Base-by-base conservation (phyloP, 2,888 invertebrate species). In the Limnephilus auricula region DNA sequence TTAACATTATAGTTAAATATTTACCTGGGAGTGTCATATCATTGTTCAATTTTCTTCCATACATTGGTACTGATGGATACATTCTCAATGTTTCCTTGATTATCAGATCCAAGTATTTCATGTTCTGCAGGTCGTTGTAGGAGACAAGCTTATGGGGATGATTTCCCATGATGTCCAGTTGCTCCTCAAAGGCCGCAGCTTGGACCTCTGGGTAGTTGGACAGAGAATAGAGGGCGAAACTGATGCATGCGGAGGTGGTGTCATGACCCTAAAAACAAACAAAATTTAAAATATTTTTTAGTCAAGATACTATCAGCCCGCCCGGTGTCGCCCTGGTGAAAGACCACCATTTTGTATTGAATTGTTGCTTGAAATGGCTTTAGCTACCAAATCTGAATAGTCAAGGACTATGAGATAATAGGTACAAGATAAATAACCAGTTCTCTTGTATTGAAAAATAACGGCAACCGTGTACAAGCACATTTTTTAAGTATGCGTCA, bases 231-330 rank as follows among this genome's bases (percentile, higher is more conserved):
- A 96, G 92, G 9, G 94, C 93, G 94, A 95, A 96, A 93, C 94
- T 94, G 30, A 96, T 94, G 13, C 95, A 95, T 15, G 95, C 94
- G 2, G 95, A 94, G 34, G 95, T 96, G 0, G 96, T 96, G 92
- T 96, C 95, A 92, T 96, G 95, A 0, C 95, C 96, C 96, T 96
- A 89, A 91, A 94, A 88, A 65, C 2, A 80, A 15, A 80, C 18
- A 32, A 15, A 15, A 9, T 3, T n/a, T 1, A 12, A 25, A 79
- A 79, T 30, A 25, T 5, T 79, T 30, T 79, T 45, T 2, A 45
- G 45, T 45, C 45, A 45, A 15, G 0, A 45, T 15, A 45, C 13
- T 45, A 12, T 40, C 40, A 13, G 10, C 0, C n/a, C n/a, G n/a
- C n/a, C n/a, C 0, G 10, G 4, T 37, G 2, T 45, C 1, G 2